Percentiles rank a stretch among this genome's conserved stretches.
phyloP scores from a whole-genome alignment of 2,113 vertebrate species.

The Dicerorhinus sumatrensis region DNA sequence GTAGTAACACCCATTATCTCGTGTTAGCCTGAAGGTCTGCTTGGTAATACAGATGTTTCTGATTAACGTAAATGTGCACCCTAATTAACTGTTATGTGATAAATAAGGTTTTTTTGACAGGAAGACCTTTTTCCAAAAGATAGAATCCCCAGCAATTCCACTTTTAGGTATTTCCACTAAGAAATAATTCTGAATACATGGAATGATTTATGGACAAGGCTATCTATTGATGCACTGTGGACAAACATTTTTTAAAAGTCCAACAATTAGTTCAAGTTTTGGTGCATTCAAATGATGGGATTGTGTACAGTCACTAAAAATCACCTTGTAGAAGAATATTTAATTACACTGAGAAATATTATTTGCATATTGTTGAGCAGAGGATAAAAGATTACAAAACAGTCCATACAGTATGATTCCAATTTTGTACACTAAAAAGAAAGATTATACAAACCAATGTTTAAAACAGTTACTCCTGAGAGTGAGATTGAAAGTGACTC shows the following conservation, averaged over 20 bases:
- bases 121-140: conserved; percentile 9
- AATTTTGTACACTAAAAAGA: neutral
- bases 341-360: neutral
- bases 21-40: neutral
- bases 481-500: neutral
- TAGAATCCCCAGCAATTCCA: neutral
- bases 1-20: neutral
- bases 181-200: neutral
- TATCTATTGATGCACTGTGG: neutral
- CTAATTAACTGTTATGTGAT: neutral
- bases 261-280: neutral
- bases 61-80: neutral
- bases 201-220: neutral
- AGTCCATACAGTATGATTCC: neutral
- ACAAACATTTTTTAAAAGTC: neutral
- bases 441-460: neutral
- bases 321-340: neutral
- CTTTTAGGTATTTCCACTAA: neutral
- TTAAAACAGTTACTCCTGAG: neutral
- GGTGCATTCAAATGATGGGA: neutral
- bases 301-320: neutral
- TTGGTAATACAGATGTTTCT: neutral
- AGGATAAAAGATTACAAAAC: neutral
- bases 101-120: neutral
- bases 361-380: neutral